Base-by-base conservation (phyloP, 2,113 vertebrate genomes). In the Papio anubis region DNA sequence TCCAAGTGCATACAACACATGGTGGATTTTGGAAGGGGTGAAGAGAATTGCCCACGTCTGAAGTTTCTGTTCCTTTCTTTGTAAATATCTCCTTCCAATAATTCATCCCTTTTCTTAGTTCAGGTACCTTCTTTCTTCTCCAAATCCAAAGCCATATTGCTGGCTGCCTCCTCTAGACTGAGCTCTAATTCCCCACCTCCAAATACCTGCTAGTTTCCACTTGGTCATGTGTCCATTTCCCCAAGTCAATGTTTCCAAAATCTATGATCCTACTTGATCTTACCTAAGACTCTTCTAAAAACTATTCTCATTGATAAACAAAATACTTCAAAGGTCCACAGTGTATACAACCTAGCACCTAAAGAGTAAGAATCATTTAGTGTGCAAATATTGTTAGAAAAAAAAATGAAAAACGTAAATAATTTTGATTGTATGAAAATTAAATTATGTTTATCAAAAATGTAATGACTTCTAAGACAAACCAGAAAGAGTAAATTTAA, bases 1-100 rank as follows among this genome's bases (percentile, higher is more conserved):
- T 97, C 86, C 76, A 97, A 97, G 90, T 64, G 92, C 96, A 95
- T 43, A 38, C 91, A 96, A 96, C 98, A 98, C 95, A 97, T 17
- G 20, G 30, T 35, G 3, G 21, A 61, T 48, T 91, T 81, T 59
- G 14, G 40, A 80, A 92, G 11, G 14, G 61, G 79, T 8, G 45
- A 80, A 90, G 16, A 18, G 30, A 95, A 59, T 52, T 59, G 5
- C 12, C 66, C 68, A 86, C 20, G n/a, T 18, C 11, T 38, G 7
- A 20, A 59, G 6, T 52, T 82, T 93, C 70, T 27, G 3, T 43
- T 83, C 50, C 3, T 92, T 86, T 90, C 30, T 75, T 5, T 89
- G 72, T 52, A 76, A 88, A 30, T 38, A 52, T 32, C 14, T 73
- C 14, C n/a, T 87, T 84, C 5, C 82, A 40, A 79, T n/a, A 95